These are phyloP conservation scores for Helarctos malayanus DNA, from an alignment of 2,797 vertebrate genomes.

Conservation along the genomic window DNA sequence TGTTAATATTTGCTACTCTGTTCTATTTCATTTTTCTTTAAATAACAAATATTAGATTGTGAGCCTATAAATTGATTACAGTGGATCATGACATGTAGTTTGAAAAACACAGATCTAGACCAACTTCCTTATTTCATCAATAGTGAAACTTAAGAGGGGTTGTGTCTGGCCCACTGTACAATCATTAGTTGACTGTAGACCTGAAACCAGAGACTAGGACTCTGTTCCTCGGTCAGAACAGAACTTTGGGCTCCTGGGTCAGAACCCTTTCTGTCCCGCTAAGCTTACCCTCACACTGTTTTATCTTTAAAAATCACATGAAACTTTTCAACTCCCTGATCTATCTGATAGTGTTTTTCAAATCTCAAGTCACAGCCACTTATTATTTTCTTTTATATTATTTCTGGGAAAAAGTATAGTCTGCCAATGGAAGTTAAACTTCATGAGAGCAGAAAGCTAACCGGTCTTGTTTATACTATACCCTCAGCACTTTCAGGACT, in stretches of 20 bases:
- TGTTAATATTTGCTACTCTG: not conserved
- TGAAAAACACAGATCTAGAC: constrained; percentile 13
- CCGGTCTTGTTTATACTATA: not conserved
- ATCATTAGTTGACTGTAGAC: not conserved
- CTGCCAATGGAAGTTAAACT: not conserved
- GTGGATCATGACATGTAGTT: not conserved
- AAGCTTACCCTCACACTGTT: not conserved
- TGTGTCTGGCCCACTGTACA: not conserved
- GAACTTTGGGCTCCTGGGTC: not conserved
- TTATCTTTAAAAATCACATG: not conserved
- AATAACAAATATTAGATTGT: not conserved
- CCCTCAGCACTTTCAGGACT: not conserved
- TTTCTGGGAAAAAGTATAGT: not conserved
- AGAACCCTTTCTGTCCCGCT: constrained; percentile 3
- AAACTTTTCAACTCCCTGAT: not conserved
- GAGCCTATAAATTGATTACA: not conserved
- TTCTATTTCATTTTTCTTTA: constrained; percentile 38
- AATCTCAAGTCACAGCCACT: not conserved
- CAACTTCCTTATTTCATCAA: constrained; percentile 4
- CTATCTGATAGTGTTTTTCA: not conserved
- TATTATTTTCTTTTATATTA: not conserved
- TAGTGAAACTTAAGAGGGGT: not conserved
- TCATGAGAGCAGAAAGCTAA: not conserved
- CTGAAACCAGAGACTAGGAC: not conserved
- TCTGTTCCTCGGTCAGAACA: not conserved